Evolutionary conservation across 2,113 vertebrate species (phyloP).

Genomic region (Rhea americana): DNA sequence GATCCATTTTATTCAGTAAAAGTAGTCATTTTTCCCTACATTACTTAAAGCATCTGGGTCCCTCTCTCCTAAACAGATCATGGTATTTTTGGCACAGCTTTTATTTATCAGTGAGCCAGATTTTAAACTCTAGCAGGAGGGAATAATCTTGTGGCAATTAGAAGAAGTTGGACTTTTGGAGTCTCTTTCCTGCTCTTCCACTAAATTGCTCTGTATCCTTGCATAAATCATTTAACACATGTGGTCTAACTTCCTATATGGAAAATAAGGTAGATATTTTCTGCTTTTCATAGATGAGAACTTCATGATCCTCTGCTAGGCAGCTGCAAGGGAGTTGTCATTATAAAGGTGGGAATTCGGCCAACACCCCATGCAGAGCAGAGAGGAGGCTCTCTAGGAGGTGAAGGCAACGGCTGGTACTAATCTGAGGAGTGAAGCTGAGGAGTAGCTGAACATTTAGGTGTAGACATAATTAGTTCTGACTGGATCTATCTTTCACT

Average conservation of each 20-base stretch:
- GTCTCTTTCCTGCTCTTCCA: conserved; percentile 6
- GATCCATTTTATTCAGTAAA: background rate
- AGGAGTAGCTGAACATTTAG: background rate
- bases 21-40: fast-evolving
- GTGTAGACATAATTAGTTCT: background rate
- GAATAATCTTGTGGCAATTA: background rate
- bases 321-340: background rate
- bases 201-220: background rate
- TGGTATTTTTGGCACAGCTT: background rate
- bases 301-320: background rate
- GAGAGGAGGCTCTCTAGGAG: background rate
- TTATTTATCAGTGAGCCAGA: background rate
- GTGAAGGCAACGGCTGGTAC: background rate
- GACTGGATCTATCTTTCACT: background rate
- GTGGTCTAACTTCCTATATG: conserved; percentile 51
- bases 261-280: conserved; percentile 41
- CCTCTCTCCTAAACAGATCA: background rate
- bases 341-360: background rate
- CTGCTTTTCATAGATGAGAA: background rate
- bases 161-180: background rate
- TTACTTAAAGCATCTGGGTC: background rate
- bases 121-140: background rate
- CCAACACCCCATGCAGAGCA: background rate
- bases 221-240: conserved; percentile 15
- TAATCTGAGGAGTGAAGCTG: background rate